These are phyloP conservation scores for Camelus bactrianus DNA, from an alignment of 2,113 vertebrate species.

Conservation along the genomic window DNA sequence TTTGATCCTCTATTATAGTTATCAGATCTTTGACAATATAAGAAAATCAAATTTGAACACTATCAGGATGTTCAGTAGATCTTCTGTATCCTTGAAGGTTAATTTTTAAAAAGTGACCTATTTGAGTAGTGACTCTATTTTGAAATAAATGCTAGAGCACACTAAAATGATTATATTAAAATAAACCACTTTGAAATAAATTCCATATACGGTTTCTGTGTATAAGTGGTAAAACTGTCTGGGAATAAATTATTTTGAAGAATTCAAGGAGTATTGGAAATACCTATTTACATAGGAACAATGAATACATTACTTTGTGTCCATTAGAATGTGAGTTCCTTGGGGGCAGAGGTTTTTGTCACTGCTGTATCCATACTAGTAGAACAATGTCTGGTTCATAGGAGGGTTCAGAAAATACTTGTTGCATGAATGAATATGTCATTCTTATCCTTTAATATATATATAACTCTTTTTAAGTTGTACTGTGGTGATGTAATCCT, in stretches of 20 bases:
- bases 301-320: neutral
- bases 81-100: neutral
- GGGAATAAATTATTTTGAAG: constrained; percentile 34
- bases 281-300: neutral
- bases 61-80: constrained; percentile 9
- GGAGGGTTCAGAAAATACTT: constrained; percentile 52
- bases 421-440: neutral
- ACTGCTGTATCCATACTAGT: neutral
- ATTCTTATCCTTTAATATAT: constrained; percentile 37
- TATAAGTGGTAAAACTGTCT: constrained; percentile 16
- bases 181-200: neutral
- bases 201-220: neutral
- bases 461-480: neutral
- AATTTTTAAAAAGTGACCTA: constrained; percentile 29
- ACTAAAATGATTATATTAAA: constrained; percentile 27
- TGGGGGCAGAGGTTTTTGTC: neutral
- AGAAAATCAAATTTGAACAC: constrained; percentile 37
- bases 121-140: constrained; percentile 42
- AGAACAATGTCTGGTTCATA: neutral
- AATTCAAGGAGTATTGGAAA: neutral
- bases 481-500: constrained; percentile 6
- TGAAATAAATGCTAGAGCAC: constrained; percentile 38
- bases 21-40: neutral
- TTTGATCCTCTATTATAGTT: constrained; percentile 7
- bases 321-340: neutral